Percentiles rank a stretch among this genome's conserved stretches.
Evolutionary conservation across 2,888 invertebrate genomes (phyloP).

Genomic region (Trissoscelio sp.): DNA sequence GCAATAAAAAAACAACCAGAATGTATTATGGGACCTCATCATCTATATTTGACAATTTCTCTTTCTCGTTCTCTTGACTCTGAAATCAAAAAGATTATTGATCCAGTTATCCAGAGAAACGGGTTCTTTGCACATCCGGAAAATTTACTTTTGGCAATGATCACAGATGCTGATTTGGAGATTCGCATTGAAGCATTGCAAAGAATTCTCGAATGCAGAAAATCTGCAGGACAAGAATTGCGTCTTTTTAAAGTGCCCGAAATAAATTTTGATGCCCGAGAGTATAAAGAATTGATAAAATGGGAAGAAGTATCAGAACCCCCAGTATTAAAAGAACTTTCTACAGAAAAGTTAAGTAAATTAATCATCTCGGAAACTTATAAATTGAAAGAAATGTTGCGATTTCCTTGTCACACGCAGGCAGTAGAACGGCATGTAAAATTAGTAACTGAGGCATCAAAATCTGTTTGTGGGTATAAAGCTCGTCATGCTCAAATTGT

Average conservation of each 20-base stretch:
- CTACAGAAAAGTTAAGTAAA: neutral
- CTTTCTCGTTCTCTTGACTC: conserved; percentile 30
- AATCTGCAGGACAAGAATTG: neutral
- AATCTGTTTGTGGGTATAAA: conserved; percentile 21
- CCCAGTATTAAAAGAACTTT: neutral
- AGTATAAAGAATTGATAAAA: conserved; percentile 22
- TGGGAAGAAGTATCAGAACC: conserved; percentile 24
- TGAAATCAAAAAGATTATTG: neutral
- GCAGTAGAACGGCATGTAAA: conserved; percentile 36
- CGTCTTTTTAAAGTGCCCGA: conserved; percentile 19
- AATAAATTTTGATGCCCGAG: conserved; percentile 33
- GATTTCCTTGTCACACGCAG: conserved; percentile 36
- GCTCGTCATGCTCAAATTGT: conserved; percentile 20
- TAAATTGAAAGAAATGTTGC: neutral
- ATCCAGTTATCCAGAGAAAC: too few relatives aligned
- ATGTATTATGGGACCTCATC: conserved; percentile 29
- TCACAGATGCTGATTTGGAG: conserved; percentile 21
- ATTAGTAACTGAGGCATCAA: conserved; percentile 31
- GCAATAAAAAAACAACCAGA: conserved; percentile 29
- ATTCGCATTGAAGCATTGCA: conserved; percentile 23
- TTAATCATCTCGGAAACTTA: neutral
- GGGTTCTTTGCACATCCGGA: too few relatives aligned
- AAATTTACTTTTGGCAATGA: too few relatives aligned
- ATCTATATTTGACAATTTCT: conserved; percentile 12
- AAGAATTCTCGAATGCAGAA: conserved; percentile 21